Evolutionary conservation across 1,140 invertebrate genomes (phyloP), one percentile per base, ranked within the genome.

Genomic region (Ceratosolen fusciceps): DNA sequence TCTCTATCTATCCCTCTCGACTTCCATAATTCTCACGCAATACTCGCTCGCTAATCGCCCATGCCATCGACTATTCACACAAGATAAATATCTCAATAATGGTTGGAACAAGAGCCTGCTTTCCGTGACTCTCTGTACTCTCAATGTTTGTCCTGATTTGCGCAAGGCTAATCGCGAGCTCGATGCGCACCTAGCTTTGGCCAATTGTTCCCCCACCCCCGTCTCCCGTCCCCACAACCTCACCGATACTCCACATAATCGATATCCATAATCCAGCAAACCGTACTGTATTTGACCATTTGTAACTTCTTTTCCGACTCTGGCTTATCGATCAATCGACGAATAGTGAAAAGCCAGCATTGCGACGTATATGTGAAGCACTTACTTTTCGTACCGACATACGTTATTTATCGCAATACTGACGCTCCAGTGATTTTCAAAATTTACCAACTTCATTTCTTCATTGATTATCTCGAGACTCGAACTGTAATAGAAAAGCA

Each of bases 61-160:
- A 58, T 19, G 10, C 43, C 31, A 79, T 79, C 70, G 29, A 79
- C 56, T 29, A 71, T 78, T 60, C 76, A 43, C 56, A 34, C 56
- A 67, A 79, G 70, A 79, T 79, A 73, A 73, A 73, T 79, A 73
- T 73, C 70, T 73, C 70, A 67, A 72, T 62, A 71, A 60, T 72
- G 21, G 52, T 31, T 71, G n/a, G n/a, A n/a, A 43, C 21, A 43
- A 14, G 3, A 47, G 0, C n/a, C n/a, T n/a, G n/a, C n/a, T n/a
- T n/a, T 49, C 16, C 26, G 2, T n/a, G 31, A n/a, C 29, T 37
- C 2, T 21, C 2, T 2, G 34, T 65, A 37, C 39, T n/a, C 26
- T 56, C 43, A 62, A 72, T 47, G 19, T 54, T 76, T 72, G 68
- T 72, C 68, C 58, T 56, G 29, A 79, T 73, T 79, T 73, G 56